Evolutionary conservation across 2,888 invertebrate species (phyloP).

Genomic region (Hypomecis atomaria): DNA sequence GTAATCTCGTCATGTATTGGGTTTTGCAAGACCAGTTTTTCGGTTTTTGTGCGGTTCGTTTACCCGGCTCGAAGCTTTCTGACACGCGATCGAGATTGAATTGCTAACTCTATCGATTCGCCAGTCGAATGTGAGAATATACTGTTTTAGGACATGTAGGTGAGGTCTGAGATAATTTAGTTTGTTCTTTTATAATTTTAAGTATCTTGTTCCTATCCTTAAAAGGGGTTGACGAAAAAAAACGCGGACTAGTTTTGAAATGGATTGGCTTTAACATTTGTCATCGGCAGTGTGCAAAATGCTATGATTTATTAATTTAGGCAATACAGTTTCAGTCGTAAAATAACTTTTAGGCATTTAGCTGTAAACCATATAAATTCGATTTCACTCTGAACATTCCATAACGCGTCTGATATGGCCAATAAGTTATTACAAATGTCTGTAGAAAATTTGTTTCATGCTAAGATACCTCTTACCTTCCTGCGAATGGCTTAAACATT

Average conservation of each 20-base stretch:
- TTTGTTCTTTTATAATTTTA: slow-evolving; percentile 6
- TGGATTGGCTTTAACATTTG: slow-evolving; percentile 1
- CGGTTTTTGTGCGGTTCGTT: slow-evolving; percentile 44
- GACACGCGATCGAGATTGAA: slow-evolving; percentile 36
- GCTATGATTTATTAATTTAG: neutral
- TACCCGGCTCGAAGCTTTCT: slow-evolving; percentile 41
- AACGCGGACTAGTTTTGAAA: neutral
- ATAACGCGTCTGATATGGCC: neutral
- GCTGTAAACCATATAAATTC: neutral
- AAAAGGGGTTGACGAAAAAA: slow-evolving; percentile 2
- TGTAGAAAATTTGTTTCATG: slow-evolving; percentile 3
- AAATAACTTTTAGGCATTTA: neutral
- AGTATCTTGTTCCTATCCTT: slow-evolving; percentile 11
- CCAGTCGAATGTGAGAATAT: slow-evolving; percentile 21
- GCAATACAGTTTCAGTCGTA: neutral
- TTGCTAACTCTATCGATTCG: slow-evolving; percentile 38
- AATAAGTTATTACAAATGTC: neutral
- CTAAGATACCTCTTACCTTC: slow-evolving; percentile 1
- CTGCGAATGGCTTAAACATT: neutral
- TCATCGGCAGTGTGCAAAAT: slow-evolving; percentile 14
- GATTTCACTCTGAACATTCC: neutral
- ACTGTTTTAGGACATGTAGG: slow-evolving; percentile 25
- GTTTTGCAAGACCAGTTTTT: slow-evolving; percentile 61
- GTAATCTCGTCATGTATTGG: slow-evolving; percentile 47
- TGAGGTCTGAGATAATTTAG: slow-evolving; percentile 10